Evolutionary conservation across 2,888 invertebrate species (phyloP).

Genomic region (Hofmannophila pseudospretella): DNA sequence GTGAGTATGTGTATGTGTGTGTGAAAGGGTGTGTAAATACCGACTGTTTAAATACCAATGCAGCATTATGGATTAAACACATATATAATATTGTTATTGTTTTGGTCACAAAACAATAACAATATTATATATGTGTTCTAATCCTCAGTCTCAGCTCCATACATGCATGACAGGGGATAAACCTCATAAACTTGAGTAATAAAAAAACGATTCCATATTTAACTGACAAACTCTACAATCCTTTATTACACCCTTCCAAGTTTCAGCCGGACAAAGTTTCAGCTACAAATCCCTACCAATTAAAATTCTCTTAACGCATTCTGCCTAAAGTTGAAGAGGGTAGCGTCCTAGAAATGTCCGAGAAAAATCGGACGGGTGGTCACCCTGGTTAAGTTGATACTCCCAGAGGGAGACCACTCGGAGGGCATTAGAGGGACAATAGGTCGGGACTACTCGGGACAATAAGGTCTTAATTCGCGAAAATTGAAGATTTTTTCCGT

Average conservation of each 20-base stretch:
- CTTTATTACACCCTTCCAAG: not conserved
- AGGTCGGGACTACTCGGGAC: conserved; percentile 5
- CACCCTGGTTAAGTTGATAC: conserved; percentile 1
- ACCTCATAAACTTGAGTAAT: too few relatives aligned
- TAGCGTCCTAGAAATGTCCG: not conserved
- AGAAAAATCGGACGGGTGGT: conserved; percentile 3
- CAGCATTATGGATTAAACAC: too few relatives aligned
- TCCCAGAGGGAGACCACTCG: conserved; percentile 9
- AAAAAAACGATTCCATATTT: not conserved
- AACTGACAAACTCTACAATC: not conserved
- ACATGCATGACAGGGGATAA: too few relatives aligned
- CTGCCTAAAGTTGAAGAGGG: not conserved
- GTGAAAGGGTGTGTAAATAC: too few relatives aligned
- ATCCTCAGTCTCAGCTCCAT: too few relatives aligned
- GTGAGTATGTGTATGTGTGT: too few relatives aligned
- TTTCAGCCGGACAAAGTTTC: not conserved
- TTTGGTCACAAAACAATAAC: too few relatives aligned
- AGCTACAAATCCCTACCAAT: not conserved
- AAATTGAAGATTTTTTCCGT: conserved; percentile 5
- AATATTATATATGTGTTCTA: too few relatives aligned
- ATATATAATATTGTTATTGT: too few relatives aligned
- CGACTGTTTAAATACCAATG: too few relatives aligned
- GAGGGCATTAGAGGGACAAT: conserved; percentile 11
- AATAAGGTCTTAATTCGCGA: conserved; percentile 12
- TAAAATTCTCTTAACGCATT: not conserved